These are phyloP conservation scores for Diabrotica undecimpunctata DNA, from an alignment of 1,140 invertebrate genomes.

Conservation along the genomic window DNA sequence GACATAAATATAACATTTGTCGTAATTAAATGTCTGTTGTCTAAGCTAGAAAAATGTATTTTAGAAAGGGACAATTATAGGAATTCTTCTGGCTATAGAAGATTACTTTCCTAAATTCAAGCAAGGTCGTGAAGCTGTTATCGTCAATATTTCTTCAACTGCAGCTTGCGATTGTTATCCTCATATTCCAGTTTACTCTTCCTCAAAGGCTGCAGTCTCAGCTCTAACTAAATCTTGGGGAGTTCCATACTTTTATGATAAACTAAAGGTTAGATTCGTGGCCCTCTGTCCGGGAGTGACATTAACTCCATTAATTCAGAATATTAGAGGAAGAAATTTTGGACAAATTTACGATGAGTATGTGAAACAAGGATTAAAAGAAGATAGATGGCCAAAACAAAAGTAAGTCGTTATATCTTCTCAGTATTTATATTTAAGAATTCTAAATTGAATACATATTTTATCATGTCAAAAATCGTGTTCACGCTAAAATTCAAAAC, in stretches of 20 bases:
- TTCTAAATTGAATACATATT: too few relatives aligned
- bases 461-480: too few relatives aligned
- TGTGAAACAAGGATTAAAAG: not conserved
- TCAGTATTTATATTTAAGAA: too few relatives aligned
- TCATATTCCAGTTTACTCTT: slow-evolving; percentile 32
- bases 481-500: too few relatives aligned
- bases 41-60: too few relatives aligned
- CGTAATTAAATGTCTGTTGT: too few relatives aligned
- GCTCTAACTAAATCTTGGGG: slow-evolving; percentile 34
- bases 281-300: slow-evolving; percentile 45
- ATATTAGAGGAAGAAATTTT: slow-evolving; percentile 23
- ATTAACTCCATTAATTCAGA: slow-evolving; percentile 30
- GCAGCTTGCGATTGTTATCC: slow-evolving; percentile 25
- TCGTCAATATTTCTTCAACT: slow-evolving; percentile 38
- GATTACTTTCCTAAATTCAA: slow-evolving; percentile 38
- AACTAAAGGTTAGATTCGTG: slow-evolving; percentile 39
- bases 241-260: slow-evolving; percentile 24
- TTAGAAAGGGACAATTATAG: slow-evolving; percentile 37
- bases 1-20: too few relatives aligned
- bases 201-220: slow-evolving; percentile 35
- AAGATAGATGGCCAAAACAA: not conserved
- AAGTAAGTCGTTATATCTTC: not conserved
- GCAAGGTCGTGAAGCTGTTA: slow-evolving; percentile 34
- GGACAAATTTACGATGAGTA: slow-evolving; percentile 24
- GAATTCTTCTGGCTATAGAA: slow-evolving; percentile 34